These are phyloP conservation scores for Heliocidaris tuberculata DNA, from an alignment of 35 echinoderm and acorn worm species.

Conservation along the genomic window DNA sequence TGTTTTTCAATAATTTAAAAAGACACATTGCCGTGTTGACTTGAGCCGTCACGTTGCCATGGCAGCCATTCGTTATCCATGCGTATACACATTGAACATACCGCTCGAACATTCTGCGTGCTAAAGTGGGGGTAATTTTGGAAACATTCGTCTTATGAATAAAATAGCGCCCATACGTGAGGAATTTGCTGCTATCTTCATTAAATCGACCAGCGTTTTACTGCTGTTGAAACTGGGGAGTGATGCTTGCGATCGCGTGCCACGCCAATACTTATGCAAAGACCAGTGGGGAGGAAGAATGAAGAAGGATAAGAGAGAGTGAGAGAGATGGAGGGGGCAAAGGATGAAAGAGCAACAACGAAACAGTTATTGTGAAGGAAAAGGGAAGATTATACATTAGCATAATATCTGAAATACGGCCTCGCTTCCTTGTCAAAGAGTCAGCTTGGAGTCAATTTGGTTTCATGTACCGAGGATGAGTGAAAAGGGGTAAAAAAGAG, in stretches of 20 bases:
- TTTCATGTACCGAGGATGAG: neutral
- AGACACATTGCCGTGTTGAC: neutral
- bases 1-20: neutral
- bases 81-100: neutral
- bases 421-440: neutral
- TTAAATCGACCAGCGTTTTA: neutral
- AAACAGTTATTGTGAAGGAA: neutral
- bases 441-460: neutral
- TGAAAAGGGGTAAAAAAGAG: neutral
- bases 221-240: neutral
- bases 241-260: neutral
- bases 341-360: neutral
- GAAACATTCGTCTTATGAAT: neutral
- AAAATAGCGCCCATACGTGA: neutral
- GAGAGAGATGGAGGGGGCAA: neutral
- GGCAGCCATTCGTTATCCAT: neutral
- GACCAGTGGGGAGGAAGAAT: neutral
- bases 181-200: neutral
- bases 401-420: neutral
- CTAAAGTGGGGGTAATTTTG: neutral
- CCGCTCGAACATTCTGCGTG: neutral
- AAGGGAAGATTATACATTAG: neutral
- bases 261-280: neutral
- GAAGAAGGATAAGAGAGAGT: neutral
- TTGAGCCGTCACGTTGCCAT: neutral